Percentiles rank a stretch among this genome's conserved stretches.
These are phyloP conservation scores for Hypomecis punctinalis DNA, from an alignment of 2,888 invertebrate species.

Conservation along the genomic window DNA sequence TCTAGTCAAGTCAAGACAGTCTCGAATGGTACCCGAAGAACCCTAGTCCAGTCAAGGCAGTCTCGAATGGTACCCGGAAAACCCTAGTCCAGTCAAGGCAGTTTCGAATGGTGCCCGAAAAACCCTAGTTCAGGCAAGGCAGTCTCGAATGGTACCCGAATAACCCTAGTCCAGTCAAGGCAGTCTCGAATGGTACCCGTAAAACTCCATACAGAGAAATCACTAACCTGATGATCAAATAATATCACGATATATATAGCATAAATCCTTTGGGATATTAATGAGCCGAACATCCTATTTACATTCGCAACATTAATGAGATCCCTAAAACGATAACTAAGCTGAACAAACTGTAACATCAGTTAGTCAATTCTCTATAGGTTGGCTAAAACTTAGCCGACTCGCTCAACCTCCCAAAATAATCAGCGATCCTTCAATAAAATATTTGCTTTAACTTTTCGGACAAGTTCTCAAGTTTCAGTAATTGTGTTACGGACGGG, in stretches of 20 bases:
- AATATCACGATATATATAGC: background rate
- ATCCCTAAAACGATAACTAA: slow-evolving; percentile 2
- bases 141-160: too few relatives aligned
- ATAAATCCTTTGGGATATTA: background rate
- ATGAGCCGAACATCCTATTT: background rate
- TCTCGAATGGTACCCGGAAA: too few relatives aligned
- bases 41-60: too few relatives aligned
- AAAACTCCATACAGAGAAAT: too few relatives aligned
- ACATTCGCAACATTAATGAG: background rate
- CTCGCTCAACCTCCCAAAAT: slow-evolving; percentile 16
- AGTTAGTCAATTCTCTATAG: slow-evolving; percentile 9
- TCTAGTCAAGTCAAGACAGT: too few relatives aligned
- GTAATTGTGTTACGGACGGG: slow-evolving; percentile 29
- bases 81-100: too few relatives aligned
- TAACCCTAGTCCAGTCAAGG: too few relatives aligned
- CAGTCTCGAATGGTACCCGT: too few relatives aligned
- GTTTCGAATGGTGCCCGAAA: too few relatives aligned
- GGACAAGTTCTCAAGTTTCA: slow-evolving; percentile 28
- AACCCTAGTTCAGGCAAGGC: too few relatives aligned
- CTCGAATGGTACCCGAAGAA: too few relatives aligned
- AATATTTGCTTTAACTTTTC: slow-evolving; percentile 33
- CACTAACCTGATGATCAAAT: too few relatives aligned
- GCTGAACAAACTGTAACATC: slow-evolving; percentile 3
- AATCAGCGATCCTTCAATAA: slow-evolving; percentile 31
- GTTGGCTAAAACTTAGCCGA: slow-evolving; percentile 20